phyloP scores from a whole-genome alignment of 2,888 invertebrate species.

The Escarpia spicata region DNA sequence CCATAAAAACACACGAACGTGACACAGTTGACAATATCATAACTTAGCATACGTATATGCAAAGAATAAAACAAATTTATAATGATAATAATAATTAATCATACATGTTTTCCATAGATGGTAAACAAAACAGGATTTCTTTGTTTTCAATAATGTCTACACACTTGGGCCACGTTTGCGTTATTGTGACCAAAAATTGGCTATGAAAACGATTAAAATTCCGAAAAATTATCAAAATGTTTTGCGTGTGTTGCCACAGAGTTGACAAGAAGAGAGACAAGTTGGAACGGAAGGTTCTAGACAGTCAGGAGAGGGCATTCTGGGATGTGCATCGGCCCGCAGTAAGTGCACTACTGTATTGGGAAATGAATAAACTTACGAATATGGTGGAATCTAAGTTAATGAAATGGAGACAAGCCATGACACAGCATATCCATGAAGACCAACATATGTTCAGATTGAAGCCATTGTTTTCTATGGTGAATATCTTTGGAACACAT shows the following conservation, averaged over 20 bases:
- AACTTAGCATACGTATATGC: too few relatives aligned
- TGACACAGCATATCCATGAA: not conserved
- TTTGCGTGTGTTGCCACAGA: conserved; percentile 60
- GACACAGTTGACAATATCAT: too few relatives aligned
- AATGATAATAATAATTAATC: too few relatives aligned
- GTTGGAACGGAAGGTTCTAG: conserved; percentile 94
- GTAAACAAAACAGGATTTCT: too few relatives aligned
- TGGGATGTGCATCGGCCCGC: conserved; percentile 99
- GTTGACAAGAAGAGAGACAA: conserved; percentile 99
- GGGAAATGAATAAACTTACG: not conserved
- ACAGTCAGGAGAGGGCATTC: conserved; percentile 98
- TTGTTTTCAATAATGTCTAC: too few relatives aligned
- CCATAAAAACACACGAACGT: too few relatives aligned
- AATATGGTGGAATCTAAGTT: not conserved
- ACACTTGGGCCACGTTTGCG: too few relatives aligned
- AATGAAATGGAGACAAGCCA: not conserved
- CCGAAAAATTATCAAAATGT: too few relatives aligned
- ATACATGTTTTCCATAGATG: too few relatives aligned
- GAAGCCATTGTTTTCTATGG: not conserved
- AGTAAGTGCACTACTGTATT: conserved; percentile 70
- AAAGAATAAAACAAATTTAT: too few relatives aligned
- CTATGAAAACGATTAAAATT: not conserved
- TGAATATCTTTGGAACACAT: not conserved
- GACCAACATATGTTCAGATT: not conserved
- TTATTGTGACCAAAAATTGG: not conserved